phyloP scores from a whole-genome alignment of 2,113 vertebrate species.

The Trochalopteron elliotii region DNA sequence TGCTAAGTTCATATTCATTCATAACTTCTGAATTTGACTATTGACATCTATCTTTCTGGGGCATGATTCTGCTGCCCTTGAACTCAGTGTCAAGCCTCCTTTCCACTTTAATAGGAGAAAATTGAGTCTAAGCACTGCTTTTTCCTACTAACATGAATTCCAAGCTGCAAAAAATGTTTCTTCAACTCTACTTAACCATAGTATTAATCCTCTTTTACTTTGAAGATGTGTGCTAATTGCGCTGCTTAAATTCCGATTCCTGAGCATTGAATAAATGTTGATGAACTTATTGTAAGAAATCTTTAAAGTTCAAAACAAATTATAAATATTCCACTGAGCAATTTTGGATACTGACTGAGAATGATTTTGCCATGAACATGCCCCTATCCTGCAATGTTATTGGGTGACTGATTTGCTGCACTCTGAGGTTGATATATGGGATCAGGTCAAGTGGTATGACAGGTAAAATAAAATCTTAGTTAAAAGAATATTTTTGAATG shows the following conservation, averaged over 20 bases:
- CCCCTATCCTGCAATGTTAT: background rate
- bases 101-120: background rate
- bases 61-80: background rate
- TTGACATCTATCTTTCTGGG: background rate
- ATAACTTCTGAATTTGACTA: background rate
- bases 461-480: background rate
- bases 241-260: background rate
- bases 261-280: background rate
- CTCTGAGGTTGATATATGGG: background rate
- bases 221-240: background rate
- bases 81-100: background rate
- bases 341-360: background rate
- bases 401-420: background rate
- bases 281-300: background rate
- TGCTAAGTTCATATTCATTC: background rate
- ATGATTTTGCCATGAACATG: background rate
- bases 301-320: background rate
- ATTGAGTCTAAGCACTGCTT: background rate
- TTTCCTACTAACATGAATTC: background rate
- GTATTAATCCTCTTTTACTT: background rate
- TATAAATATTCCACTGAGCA: background rate
- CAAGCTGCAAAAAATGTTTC: background rate
- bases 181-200: background rate
- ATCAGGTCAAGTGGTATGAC: background rate
- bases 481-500: background rate